Percentiles rank a stretch among this genome's conserved stretches.
phyloP scores from a whole-genome alignment of 53 echinoderm and acorn worm species.

The Echinarachnius parma region DNA sequence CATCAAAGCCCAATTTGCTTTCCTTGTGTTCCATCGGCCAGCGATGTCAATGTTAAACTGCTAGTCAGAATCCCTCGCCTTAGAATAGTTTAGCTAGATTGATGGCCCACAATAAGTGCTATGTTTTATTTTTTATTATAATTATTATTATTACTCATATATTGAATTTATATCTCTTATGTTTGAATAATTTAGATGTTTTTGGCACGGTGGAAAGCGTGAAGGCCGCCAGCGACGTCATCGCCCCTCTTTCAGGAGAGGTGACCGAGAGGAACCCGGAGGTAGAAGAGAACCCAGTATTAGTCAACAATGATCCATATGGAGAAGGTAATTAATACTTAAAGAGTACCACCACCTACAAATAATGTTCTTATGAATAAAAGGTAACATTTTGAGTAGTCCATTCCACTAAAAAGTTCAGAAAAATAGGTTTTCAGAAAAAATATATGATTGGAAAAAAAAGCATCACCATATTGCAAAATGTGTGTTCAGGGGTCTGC shows the following conservation, averaged over 20 bases:
- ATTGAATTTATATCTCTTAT: slow-evolving; percentile 6
- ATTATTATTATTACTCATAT: neutral
- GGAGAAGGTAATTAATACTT: slow-evolving; percentile 78
- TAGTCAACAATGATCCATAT: slow-evolving; percentile 68
- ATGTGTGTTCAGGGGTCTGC: neutral
- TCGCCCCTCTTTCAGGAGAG: slow-evolving; percentile 58
- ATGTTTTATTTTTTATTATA: neutral
- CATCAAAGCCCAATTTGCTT: no score
- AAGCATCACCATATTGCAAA: neutral
- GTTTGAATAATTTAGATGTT: slow-evolving; percentile 38
- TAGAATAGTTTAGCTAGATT: no score
- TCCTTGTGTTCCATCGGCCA: no score
- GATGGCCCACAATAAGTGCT: no score
- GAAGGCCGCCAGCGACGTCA: slow-evolving; percentile 89
- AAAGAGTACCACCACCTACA: no score
- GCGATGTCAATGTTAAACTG: no score
- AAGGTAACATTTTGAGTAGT: no score
- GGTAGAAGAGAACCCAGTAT: slow-evolving; percentile 54
- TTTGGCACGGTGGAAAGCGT: slow-evolving; percentile 92
- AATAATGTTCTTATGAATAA: no score
- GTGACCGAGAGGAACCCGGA: slow-evolving; percentile 60
- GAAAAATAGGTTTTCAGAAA: no score
- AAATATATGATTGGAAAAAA: neutral
- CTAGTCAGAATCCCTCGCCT: no score
- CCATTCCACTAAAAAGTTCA: no score